Evolutionary conservation across 2,113 vertebrate genomes (phyloP).

Genomic region (Actenoides hombroni): DNA sequence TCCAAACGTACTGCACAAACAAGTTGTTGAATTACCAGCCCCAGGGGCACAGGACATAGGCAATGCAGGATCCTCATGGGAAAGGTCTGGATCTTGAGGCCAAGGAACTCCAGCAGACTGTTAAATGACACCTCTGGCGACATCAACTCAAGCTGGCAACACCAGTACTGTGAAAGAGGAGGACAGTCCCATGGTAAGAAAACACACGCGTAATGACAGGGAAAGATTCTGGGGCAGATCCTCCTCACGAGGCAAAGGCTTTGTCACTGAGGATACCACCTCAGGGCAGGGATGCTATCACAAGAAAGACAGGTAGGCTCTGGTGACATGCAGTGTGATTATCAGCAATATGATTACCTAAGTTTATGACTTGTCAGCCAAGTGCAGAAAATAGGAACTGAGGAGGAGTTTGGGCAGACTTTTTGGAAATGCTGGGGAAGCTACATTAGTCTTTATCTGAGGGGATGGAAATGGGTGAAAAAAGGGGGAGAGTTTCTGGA

Average conservation of each 20-base stretch:
- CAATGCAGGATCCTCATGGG: background rate
- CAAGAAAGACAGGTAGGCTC: background rate
- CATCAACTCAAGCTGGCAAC: background rate
- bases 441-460: background rate
- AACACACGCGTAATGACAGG: background rate
- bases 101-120: background rate
- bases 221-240: background rate
- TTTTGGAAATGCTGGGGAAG: background rate
- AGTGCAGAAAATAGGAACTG: background rate
- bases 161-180: background rate
- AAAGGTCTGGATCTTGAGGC: background rate
- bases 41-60: background rate
- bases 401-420: background rate
- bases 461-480: background rate
- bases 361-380: background rate
- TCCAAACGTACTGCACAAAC: background rate
- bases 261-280: background rate
- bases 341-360: background rate
- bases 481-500: background rate
- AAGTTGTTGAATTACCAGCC: background rate
- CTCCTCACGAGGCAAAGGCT: background rate
- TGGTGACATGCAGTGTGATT: background rate
- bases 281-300: background rate
- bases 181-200: background rate
- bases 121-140: background rate